Evolutionary conservation across 2,113 vertebrate genomes (phyloP), one percentile per base, ranked within the genome.

Genomic region (Oncorhynchus clarkii): DNA sequence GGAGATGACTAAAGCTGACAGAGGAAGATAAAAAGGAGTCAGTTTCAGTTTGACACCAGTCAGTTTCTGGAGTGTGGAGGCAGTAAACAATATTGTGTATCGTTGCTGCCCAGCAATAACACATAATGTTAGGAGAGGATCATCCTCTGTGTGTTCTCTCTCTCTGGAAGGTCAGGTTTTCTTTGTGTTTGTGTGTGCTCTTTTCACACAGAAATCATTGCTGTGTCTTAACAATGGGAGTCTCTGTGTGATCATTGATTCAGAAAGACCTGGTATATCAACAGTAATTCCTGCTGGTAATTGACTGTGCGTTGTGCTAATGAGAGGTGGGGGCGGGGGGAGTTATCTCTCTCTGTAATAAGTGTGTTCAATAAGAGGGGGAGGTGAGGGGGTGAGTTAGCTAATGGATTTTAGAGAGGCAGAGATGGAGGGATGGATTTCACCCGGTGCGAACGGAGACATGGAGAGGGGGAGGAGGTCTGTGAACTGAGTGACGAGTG

Each of bases 321-420:
- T 93, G 92, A 91, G 88, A 45, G 39, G 39, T 11, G 39, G 8
- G 86, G 88, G 89, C 88, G 90, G 89, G 85, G 88, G 85, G 89
- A 85, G 85, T 89, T 93, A 93, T 89, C 85, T 86, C 86, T 88
- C 87, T 18, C 51, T 54, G 86, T 93, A 91, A 54, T 54, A 54
- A 54, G 51, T 54, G 5, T 54, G 16, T 54, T 14, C 16, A 90
- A 88, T 86, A 87, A 89, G 88, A 89, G 89, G 85, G 88, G 86
- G 89, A 86, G 86, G 90, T 93, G 93, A 94, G 88, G 87, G 88
- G 89, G 88, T 90, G 89, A 84, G 88, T 84, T 89, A 86, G 86
- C 90, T 93, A 93, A 94, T 94, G 93, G 93, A 93, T 93, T 91
- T 91, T 88, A 91, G 88, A 89, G 91, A 89, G 90, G 88, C 89